phyloP scores from a whole-genome alignment of 2,113 vertebrate species.

The Pithys albifrons region DNA sequence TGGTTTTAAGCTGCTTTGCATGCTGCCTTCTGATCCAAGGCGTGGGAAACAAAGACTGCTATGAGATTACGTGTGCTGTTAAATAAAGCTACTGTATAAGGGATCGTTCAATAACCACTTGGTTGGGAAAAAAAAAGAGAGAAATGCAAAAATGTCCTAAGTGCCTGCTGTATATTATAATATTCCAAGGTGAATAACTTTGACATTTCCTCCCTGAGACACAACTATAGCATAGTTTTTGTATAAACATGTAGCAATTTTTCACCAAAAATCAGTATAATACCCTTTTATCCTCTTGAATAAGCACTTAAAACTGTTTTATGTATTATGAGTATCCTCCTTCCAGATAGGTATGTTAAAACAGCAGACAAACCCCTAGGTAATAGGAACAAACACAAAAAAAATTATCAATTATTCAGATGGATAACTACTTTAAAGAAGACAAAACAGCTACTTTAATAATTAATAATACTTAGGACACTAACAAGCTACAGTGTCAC shows the following conservation, averaged over 20 bases:
- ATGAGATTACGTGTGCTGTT: background rate
- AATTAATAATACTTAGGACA: conserved; percentile 74
- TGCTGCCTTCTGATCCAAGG: background rate
- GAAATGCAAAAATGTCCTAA: background rate
- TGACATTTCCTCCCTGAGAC: background rate
- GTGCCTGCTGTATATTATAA: background rate
- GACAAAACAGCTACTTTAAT: conserved; percentile 71
- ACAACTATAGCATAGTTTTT: background rate
- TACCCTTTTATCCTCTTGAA: background rate
- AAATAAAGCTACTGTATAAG: background rate
- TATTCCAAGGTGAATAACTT: background rate
- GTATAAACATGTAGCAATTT: background rate
- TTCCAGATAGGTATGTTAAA: background rate
- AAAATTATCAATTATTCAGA: conserved; percentile 82
- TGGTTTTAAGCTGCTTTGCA: background rate
- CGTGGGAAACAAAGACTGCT: background rate
- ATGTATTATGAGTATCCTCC: background rate
- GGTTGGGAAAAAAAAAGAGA: background rate
- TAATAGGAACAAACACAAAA: conserved; percentile 43
- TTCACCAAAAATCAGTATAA: background rate
- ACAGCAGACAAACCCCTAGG: background rate
- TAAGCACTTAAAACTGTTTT: background rate
- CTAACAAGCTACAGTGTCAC: conserved; percentile 8
- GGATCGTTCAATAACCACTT: background rate
- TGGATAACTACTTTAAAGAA: conserved; percentile 77